Evolutionary conservation across 2,797 vertebrate species (phyloP).

Genomic region (Rhinogobio ventralis): DNA sequence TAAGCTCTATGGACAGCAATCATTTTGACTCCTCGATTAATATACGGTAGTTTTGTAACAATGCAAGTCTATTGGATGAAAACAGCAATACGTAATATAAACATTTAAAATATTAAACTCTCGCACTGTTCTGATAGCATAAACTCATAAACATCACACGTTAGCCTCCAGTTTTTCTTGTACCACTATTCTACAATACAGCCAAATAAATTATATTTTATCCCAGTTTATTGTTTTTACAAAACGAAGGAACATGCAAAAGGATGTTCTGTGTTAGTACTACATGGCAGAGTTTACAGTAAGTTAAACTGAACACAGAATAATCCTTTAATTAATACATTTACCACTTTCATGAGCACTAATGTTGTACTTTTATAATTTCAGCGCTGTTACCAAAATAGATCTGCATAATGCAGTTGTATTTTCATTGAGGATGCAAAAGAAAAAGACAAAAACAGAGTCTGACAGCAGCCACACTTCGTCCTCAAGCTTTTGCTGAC

Average conservation of each 20-base stretch:
- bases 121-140: not conserved
- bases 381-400: not conserved
- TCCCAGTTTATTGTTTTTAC: not conserved
- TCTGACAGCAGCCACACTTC: slow-evolving; percentile 36
- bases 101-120: not conserved
- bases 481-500: slow-evolving; percentile 45
- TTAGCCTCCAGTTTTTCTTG: not conserved
- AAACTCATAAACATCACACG: not conserved
- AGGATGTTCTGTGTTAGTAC: not conserved
- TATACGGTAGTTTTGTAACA: not conserved
- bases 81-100: not conserved
- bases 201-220: not conserved
- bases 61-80: not conserved
- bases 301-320: not conserved
- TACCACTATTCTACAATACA: not conserved
- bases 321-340: not conserved
- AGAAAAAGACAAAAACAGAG: slow-evolving; percentile 33
- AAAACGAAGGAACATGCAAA: not conserved
- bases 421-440: slow-evolving; percentile 11
- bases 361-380: not conserved
- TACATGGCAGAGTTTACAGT: not conserved
- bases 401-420: not conserved
- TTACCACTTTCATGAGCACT: not conserved
- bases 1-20: not conserved
- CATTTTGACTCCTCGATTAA: not conserved